Base-by-base conservation (phyloP, 2,797 vertebrate genomes). In the Spinus olivaceus region DNA sequence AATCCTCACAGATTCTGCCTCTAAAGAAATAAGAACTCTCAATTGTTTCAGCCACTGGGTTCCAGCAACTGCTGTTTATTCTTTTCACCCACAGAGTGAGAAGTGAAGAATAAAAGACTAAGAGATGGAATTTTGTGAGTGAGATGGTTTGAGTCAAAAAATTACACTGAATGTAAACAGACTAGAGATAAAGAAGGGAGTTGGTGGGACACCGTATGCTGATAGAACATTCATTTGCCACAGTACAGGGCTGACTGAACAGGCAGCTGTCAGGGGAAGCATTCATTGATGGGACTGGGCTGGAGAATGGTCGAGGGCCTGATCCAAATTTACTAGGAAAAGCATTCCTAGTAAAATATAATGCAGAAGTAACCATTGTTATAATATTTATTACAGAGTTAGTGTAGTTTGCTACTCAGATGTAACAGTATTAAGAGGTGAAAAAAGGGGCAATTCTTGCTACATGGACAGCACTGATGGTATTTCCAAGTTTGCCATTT, bases 61-160 rank as follows among this genome's bases (percentile, higher is more conserved):
- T 89, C 50, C 56, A 88, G 76, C 74, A 91, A 90, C 82, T 91
- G 86, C 86, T 94, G 72, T 64, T 95, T 93, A 84, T 61, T 92
- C 41, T 65, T 88, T 86, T 95, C 67, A 94, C 53, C 53, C 90
- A 54, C 20, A 73, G 65, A 85, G 39, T 6, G 49, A 94, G 74
- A 92, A 63, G 39, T 81, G 82, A 94, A 88, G 78, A 95, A 86
- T 65, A 90, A 88, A 92, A 90, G 54, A n/a, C 65, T 42, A 60
- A 81, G 65, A 50, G 53, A 81, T 47, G 59, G 67, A 63, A 47
- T 81, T 74, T 7, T 54, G 53, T 4, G 12, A 86, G 76, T 17
- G 60, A 87, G 64, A 41, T 77, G 71, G 47, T 3, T 1, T 0
- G 4, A 92, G 42, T 53, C 74, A 80, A 79, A 73, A 74, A 87